A percentile compares a stretch with the other conserved stretches of the same genome.
These are phyloP conservation scores for Pediacus dermestoides DNA, from an alignment of 2,888 invertebrate genomes.

Conservation along the genomic window DNA sequence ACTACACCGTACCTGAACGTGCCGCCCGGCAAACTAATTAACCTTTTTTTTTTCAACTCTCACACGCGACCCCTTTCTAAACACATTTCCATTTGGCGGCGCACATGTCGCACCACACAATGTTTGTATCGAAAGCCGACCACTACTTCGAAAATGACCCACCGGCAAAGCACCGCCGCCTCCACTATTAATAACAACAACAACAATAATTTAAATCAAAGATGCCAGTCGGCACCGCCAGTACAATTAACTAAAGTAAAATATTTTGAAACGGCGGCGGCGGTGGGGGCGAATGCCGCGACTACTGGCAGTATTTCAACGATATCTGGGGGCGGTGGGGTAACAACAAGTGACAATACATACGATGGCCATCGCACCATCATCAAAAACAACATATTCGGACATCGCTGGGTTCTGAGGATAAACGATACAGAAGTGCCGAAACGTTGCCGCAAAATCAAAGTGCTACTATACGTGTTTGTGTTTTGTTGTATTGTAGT, in stretches of 20 bases:
- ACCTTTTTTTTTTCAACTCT: background rate
- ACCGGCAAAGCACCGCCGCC: too few relatives aligned
- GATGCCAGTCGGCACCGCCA: too few relatives aligned
- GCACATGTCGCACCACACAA: slow-evolving; percentile 9
- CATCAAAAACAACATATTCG: slow-evolving; percentile 45
- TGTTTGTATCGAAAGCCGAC: slow-evolving; percentile 17
- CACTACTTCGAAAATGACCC: background rate
- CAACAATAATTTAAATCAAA: too few relatives aligned
- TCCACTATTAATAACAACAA: too few relatives aligned
- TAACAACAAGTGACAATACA: slow-evolving; percentile 31
- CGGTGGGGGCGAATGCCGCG: too few relatives aligned
- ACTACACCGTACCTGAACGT: too few relatives aligned
- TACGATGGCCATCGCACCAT: too few relatives aligned
- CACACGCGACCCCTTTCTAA: slow-evolving; percentile 2
- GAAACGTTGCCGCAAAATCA: slow-evolving; percentile 16
- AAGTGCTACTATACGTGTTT: slow-evolving; percentile 34
- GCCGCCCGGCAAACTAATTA: too few relatives aligned
- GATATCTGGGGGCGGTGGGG: slow-evolving; percentile 40
- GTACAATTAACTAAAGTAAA: too few relatives aligned
- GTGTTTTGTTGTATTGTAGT: slow-evolving; percentile 38
- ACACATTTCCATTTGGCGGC: slow-evolving; percentile 1
- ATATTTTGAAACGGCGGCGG: too few relatives aligned
- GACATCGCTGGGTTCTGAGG: slow-evolving; percentile 46
- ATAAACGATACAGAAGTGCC: slow-evolving; percentile 38
- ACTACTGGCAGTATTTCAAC: too few relatives aligned